Evolutionary conservation across 2,888 invertebrate species (phyloP), one percentile per base, ranked within the genome.

Genomic region (Scaptomyza parva): DNA sequence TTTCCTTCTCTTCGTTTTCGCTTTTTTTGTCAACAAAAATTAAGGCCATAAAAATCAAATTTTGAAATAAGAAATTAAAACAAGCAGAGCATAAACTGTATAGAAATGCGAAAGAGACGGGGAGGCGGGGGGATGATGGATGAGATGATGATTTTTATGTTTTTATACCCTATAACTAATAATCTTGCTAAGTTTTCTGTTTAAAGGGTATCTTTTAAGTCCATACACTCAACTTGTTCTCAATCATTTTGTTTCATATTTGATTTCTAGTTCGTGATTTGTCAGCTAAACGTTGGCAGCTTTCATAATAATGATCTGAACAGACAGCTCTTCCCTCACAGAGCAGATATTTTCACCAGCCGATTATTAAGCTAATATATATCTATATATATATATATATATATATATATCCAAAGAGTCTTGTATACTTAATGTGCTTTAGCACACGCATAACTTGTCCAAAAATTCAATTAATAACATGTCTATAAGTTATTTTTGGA

Each of bases 401-500:
- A n/a, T n/a, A 26, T 1, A 26, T 26, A 26, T 26, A 26, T 26
- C 26, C n/a, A n/a, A n/a, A n/a, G n/a, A n/a, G n/a, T 24, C 44
- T 22, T 41, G 39, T 30, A 45, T 43, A 63, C 53, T 33, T 53
- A 17, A 40, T 9, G 12, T 22, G 18, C 24, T 37, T 39, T 58
- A 58, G 54, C 72, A 62, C 55, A 45, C 71, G 67, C 63, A 50
- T 24, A 75, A 72, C 63, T 68, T 88, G 70, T 82, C 88, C 84
- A 88, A 88, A 88, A 88, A 76, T 69, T 58, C 68, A 79, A 86
- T 83, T 86, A 83, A 88, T 88, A 74, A 79, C 54, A 57, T 70
- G 70, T 63, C 60, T 53, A 70, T 76, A 20, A 53, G 47, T n/a
- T 81, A 81, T 87, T 85, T 87, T 81, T 40, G 79, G 78, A 65